These are phyloP conservation scores for Bradypodion ventrale DNA, from an alignment of 2,797 vertebrate genomes.

Conservation along the genomic window DNA sequence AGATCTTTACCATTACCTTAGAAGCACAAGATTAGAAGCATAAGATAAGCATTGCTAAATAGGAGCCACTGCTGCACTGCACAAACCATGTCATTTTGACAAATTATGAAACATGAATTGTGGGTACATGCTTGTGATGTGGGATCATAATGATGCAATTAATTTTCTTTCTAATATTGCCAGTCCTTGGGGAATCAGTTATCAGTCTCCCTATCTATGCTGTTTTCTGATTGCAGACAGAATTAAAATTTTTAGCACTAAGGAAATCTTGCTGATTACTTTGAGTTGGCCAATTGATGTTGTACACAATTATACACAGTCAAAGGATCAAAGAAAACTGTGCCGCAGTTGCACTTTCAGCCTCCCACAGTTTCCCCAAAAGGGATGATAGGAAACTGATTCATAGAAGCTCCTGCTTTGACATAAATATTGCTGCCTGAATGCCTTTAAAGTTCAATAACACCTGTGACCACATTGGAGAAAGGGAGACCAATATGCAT, in stretches of 20 bases:
- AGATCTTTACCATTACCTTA: too few species aligned
- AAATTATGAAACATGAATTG: background rate
- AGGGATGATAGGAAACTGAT: slow-evolving; percentile 33
- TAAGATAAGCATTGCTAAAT: background rate
- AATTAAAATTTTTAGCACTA: background rate
- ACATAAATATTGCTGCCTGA: slow-evolving; percentile 39
- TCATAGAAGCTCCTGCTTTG: slow-evolving; percentile 37
- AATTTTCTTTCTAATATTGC: background rate
- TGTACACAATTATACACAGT: background rate
- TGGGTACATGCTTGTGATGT: background rate
- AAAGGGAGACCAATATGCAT: slow-evolving; percentile 1
- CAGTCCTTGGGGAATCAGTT: background rate
- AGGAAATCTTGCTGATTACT: background rate
- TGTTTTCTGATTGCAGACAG: background rate
- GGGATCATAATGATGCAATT: background rate
- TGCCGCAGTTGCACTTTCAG: slow-evolving; percentile 14
- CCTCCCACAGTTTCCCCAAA: slow-evolving; percentile 13
- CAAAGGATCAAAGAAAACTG: slow-evolving; percentile 1
- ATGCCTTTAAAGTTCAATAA: slow-evolving; percentile 40
- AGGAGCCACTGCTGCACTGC: background rate
- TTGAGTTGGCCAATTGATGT: background rate
- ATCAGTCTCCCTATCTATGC: background rate
- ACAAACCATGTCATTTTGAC: background rate
- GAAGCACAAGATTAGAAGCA: too few species aligned
- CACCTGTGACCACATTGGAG: background rate